phyloP scores from a whole-genome alignment of 2,797 vertebrate genomes.

The Acanthurus leucopareius region DNA sequence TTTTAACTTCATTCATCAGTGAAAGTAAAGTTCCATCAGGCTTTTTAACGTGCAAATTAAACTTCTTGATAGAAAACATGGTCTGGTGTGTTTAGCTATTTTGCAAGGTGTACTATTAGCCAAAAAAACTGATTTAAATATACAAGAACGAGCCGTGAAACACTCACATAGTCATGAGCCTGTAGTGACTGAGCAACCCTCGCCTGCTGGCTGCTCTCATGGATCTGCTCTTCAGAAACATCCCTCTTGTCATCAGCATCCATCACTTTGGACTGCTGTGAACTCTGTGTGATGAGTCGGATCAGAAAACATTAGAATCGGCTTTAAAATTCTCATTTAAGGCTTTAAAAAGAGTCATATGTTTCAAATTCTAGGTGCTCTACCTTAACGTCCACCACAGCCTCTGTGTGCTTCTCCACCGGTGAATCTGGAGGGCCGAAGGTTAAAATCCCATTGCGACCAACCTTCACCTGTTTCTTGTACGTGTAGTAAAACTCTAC shows the following conservation, averaged over 20 bases:
- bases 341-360: neutral
- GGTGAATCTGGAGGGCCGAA: slow-evolving; percentile 91
- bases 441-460: slow-evolving; percentile 91
- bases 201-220: slow-evolving; percentile 75
- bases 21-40: neutral
- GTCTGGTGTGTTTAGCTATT: neutral
- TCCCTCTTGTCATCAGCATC: slow-evolving; percentile 84
- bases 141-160: neutral
- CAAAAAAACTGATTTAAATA: neutral
- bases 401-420: slow-evolving; percentile 86
- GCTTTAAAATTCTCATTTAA: neutral
- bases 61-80: neutral
- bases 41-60: neutral
- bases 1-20: too few species aligned
- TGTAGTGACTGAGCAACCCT: slow-evolving; percentile 90
- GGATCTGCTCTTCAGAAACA: slow-evolving; percentile 79
- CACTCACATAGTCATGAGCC: slow-evolving; percentile 88
- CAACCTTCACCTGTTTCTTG: slow-evolving; percentile 97
- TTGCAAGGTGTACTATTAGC: neutral
- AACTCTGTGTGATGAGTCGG: slow-evolving; percentile 79
- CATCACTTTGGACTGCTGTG: slow-evolving; percentile 87
- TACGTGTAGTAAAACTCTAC: slow-evolving; percentile 99
- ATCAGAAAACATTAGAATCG: neutral
- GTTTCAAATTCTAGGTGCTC: slow-evolving; percentile 23
- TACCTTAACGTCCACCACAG: slow-evolving; percentile 93